Evolutionary conservation across 2,888 invertebrate genomes (phyloP).

Genomic region (Cephus nigrinus): DNA sequence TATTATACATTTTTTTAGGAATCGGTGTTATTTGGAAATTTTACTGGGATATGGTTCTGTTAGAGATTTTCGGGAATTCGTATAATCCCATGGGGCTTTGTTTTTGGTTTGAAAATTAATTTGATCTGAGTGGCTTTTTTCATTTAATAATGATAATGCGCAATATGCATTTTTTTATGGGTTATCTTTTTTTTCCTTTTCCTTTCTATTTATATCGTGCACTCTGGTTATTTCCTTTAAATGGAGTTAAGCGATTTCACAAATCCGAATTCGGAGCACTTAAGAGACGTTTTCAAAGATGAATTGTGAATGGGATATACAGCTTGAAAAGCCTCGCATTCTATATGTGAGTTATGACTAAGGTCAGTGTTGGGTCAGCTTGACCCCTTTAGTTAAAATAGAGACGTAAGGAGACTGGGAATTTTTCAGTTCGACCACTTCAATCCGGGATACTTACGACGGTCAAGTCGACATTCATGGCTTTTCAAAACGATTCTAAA

Average conservation of each 20-base stretch:
- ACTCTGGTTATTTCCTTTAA: constrained; percentile 11
- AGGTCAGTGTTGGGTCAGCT: neutral
- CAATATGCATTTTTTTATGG: neutral
- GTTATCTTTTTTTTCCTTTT: neutral
- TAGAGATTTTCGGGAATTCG: neutral
- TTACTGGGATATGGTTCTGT: neutral
- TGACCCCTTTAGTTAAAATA: neutral
- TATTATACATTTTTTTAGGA: too few relatives aligned
- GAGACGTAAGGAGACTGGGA: neutral
- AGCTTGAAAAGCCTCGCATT: constrained; percentile 10
- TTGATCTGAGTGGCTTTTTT: neutral
- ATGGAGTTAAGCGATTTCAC: constrained; percentile 16
- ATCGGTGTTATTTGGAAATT: too few relatives aligned
- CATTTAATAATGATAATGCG: too few relatives aligned
- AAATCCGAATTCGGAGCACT: constrained; percentile 31
- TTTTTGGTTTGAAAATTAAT: neutral
- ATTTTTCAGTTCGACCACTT: neutral
- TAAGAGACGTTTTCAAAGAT: constrained; percentile 40
- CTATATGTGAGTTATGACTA: constrained; percentile 16
- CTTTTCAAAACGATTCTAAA: neutral
- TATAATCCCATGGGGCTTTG: neutral
- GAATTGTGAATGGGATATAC: constrained; percentile 32
- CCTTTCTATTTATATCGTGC: neutral
- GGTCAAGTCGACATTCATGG: neutral
- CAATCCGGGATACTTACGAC: neutral